Evolutionary conservation across 2,888 invertebrate species (phyloP).

Genomic region (Phrixothrix hirtus): DNA sequence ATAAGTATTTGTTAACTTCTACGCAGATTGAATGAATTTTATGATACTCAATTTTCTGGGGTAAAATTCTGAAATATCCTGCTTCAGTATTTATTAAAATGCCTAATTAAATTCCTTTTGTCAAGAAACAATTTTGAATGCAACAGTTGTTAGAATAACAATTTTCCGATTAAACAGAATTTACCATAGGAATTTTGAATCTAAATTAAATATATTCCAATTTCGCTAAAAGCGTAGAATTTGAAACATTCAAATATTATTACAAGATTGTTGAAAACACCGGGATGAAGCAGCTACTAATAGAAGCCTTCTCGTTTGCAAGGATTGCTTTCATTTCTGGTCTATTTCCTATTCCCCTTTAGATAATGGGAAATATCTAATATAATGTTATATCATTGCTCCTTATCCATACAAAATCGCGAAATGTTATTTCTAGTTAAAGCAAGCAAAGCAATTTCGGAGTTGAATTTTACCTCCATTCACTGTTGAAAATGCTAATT

Average conservation of each 20-base stretch:
- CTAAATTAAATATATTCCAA: slow-evolving; percentile 6
- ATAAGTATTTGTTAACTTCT: too few relatives aligned
- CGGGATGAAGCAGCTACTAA: slow-evolving; percentile 21
- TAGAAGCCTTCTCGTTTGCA: slow-evolving; percentile 30
- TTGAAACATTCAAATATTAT: slow-evolving; percentile 18
- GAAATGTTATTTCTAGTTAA: slow-evolving; percentile 18
- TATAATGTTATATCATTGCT: slow-evolving; percentile 26
- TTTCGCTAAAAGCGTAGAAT: slow-evolving; percentile 7
- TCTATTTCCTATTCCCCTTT: slow-evolving; percentile 31
- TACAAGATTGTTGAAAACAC: slow-evolving; percentile 24
- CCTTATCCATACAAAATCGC: slow-evolving; percentile 26
- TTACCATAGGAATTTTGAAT: slow-evolving; percentile 6
- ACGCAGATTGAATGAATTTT: too few relatives aligned
- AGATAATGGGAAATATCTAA: slow-evolving; percentile 30
- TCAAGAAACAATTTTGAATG: neutral
- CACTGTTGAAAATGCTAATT: slow-evolving; percentile 2
- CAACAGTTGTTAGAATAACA: neutral
- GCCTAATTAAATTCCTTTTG: too few relatives aligned
- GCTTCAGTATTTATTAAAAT: too few relatives aligned
- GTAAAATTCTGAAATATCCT: too few relatives aligned
- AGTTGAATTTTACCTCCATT: slow-evolving; percentile 11
- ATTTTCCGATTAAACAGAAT: slow-evolving; percentile 5
- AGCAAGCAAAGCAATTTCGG: slow-evolving; percentile 6
- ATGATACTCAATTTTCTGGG: too few relatives aligned
- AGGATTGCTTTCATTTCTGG: slow-evolving; percentile 30